Evolutionary conservation across 2,797 vertebrate species (phyloP).

Genomic region (Acropternis orthonyx): DNA sequence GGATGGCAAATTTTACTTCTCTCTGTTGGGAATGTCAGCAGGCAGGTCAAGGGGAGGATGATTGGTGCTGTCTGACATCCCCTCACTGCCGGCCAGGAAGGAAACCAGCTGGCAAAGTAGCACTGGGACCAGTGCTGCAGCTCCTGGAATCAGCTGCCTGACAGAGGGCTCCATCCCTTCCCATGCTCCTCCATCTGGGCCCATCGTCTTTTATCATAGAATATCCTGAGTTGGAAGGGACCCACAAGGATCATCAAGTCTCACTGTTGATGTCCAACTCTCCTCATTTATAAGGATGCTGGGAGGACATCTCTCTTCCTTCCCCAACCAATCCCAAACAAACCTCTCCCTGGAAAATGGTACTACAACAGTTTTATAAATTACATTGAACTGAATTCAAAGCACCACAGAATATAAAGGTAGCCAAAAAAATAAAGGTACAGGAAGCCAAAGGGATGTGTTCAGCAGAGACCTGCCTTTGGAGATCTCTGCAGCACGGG

Average conservation of each 20-base stretch:
- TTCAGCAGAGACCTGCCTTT: neutral
- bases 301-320: neutral
- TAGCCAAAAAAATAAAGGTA: neutral
- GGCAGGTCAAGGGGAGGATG: neutral
- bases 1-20: neutral
- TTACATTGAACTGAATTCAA: neutral
- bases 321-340: neutral
- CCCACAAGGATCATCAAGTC: neutral
- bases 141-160: neutral
- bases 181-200: neutral
- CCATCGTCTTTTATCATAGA: neutral
- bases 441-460: neutral
- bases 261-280: neutral
- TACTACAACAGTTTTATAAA: neutral
- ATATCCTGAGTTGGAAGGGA: neutral
- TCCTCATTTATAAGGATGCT: neutral
- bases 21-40: neutral
- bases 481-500: neutral
- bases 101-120: neutral
- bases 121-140: accelerated
- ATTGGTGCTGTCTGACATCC: neutral
- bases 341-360: neutral
- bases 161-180: neutral
- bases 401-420: neutral
- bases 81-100: neutral